Evolutionary conservation across 2,888 invertebrate species (phyloP).

Genomic region (Drosophila nr. fundita): DNA sequence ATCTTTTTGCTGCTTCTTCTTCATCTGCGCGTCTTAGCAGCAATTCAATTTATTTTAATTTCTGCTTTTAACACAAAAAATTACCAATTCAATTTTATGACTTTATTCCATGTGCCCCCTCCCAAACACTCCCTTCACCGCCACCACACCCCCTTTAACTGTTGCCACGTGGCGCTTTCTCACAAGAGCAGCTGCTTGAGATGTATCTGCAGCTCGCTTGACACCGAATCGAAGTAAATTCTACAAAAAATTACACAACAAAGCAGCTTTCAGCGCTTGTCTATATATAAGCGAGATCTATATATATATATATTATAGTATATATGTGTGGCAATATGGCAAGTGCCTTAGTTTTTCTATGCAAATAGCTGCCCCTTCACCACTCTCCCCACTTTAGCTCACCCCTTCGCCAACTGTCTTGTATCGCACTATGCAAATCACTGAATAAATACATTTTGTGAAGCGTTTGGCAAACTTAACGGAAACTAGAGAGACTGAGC

Average conservation of each 20-base stretch:
- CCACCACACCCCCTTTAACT: neutral
- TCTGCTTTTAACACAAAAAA: constrained; percentile 81
- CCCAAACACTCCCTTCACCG: neutral
- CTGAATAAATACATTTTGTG: constrained; percentile 75
- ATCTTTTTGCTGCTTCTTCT: constrained; percentile 46
- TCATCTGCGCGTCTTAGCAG: constrained; percentile 67
- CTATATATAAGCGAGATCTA: constrained; percentile 14
- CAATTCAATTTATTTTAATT: constrained; percentile 82
- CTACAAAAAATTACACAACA: constrained; percentile 20
- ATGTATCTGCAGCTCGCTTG: constrained; percentile 48
- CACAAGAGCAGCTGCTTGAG: constrained; percentile 56
- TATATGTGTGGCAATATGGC: constrained; percentile 34
- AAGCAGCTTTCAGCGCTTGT: constrained; percentile 19
- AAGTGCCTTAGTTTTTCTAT: constrained; percentile 53
- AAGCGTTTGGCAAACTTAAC: constrained; percentile 54
- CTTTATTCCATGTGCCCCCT: constrained; percentile 59
- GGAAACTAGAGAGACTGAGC: constrained; percentile 3
- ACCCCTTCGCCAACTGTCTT: constrained; percentile 11
- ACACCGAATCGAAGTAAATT: constrained; percentile 56
- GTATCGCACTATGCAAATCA: constrained; percentile 72
- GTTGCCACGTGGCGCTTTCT: constrained; percentile 62
- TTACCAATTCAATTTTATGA: constrained; percentile 83
- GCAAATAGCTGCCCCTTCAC: constrained; percentile 50
- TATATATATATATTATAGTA: constrained; percentile 15
- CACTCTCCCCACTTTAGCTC: neutral